Percentiles rank a stretch among this genome's conserved stretches.
Evolutionary conservation across 2,888 invertebrate genomes (phyloP).

Genomic region (Allolobophora icterica): DNA sequence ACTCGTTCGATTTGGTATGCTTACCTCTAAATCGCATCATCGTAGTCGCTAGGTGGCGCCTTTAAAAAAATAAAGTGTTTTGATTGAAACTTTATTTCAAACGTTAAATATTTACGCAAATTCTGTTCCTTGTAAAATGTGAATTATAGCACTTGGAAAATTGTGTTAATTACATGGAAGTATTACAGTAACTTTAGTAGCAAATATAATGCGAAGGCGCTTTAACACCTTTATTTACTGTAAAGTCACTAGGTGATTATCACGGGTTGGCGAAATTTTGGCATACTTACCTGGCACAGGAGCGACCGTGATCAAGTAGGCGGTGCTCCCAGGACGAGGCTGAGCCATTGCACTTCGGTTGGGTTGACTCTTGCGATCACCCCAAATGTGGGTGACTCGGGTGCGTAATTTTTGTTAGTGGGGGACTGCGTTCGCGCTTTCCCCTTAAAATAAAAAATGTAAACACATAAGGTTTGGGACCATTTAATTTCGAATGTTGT

Average conservation of each 20-base stretch:
- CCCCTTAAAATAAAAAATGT: constrained; percentile 15
- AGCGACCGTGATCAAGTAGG: constrained; percentile 76
- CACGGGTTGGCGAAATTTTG: not conserved
- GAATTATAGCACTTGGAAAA: not conserved
- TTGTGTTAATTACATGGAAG: not conserved
- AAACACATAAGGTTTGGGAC: no score
- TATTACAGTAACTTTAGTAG: not conserved
- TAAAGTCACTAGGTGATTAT: not conserved
- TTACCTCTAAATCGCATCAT: not conserved
- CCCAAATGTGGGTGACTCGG: constrained; percentile 77
- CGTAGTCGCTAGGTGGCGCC: not conserved
- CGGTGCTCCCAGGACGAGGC: constrained; percentile 77
- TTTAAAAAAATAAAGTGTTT: not conserved
- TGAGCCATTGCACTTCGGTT: constrained; percentile 77
- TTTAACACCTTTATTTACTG: not conserved
- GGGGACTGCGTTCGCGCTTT: constrained; percentile 44
- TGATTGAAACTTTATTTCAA: not conserved
- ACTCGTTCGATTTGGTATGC: no score
- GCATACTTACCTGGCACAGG: constrained; percentile 77
- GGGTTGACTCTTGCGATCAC: constrained; percentile 79
- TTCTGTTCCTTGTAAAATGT: not conserved
- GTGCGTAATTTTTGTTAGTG: constrained; percentile 47
- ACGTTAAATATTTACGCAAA: not conserved
- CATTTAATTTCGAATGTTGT: no score
- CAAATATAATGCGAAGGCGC: not conserved